Conservation (phyloP, 2,888 invertebrate species). For the Caenorhabditis plicata region DNA sequence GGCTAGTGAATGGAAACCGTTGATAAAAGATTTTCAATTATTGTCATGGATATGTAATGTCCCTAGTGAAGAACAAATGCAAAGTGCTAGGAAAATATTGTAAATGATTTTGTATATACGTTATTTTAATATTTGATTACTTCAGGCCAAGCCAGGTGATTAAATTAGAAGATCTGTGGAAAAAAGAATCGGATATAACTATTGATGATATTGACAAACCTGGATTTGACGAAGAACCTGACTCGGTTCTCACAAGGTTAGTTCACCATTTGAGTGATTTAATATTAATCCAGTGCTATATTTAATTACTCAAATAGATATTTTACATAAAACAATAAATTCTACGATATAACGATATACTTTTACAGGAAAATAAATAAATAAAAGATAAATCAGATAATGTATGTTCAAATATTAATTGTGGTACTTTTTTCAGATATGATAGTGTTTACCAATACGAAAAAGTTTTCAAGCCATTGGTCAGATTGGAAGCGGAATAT, state of each 20-base stretch:
- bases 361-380: no score
- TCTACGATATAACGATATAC: no score
- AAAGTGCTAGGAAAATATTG: conserved; percentile 91
- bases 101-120: no score
- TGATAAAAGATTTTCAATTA: conserved; percentile 75
- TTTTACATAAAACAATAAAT: no score
- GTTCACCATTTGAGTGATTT: no score
- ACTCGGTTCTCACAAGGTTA: no score
- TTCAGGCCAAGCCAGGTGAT: conserved; percentile 77
- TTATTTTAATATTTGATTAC: no score
- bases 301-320: no score
- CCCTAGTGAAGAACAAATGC: conserved; percentile 93
- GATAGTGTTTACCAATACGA: conserved; percentile 99
- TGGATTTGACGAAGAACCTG: conserved; percentile 95
- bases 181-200: conserved; percentile 94
- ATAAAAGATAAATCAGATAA: no score
- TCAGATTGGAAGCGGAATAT: conserved; percentile 95
- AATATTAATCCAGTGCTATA: no score
- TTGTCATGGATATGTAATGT: conserved; percentile 94
- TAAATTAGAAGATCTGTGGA: conserved; percentile 98
- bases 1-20: conserved; percentile 65
- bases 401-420: no score
- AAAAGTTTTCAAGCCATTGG: conserved; percentile 93
- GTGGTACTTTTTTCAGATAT: conserved; percentile 75
- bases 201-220: conserved; percentile 97